phyloP scores from a whole-genome alignment of 2,888 invertebrate genomes.

The Halictus ligatus region DNA sequence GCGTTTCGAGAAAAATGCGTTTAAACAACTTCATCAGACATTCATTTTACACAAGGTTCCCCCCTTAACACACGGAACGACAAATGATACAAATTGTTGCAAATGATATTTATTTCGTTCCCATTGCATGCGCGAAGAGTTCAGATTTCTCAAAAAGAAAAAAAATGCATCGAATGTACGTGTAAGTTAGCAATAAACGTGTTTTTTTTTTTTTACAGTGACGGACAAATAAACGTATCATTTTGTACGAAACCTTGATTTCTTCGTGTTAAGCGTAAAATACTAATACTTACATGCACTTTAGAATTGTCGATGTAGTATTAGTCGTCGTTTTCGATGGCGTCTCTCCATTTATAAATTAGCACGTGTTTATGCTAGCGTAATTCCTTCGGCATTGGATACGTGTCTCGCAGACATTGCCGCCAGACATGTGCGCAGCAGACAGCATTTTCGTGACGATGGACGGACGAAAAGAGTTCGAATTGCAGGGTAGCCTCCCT shows the following conservation, averaged over 20 bases:
- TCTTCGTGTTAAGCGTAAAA: background rate
- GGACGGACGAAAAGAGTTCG: slow-evolving; percentile 9
- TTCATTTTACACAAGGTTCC: no score
- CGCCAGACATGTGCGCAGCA: background rate
- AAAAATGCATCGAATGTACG: slow-evolving; percentile 7
- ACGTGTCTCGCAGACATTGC: background rate
- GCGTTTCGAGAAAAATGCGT: no score
- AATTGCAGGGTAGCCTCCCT: background rate
- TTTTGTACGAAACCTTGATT: background rate
- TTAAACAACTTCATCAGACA: no score
- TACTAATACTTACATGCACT: background rate
- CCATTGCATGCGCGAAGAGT: background rate
- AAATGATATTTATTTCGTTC: slow-evolving; percentile 3
- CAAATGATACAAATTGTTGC: background rate
- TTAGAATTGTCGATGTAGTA: background rate
- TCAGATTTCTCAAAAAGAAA: background rate
- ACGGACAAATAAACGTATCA: background rate
- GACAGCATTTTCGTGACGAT: background rate
- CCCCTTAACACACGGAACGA: background rate
- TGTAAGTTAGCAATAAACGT: slow-evolving; percentile 32
- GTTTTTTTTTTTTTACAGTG: slow-evolving; percentile 15
- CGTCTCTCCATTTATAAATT: background rate
- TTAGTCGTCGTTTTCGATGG: background rate
- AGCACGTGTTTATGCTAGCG: background rate
- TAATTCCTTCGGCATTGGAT: background rate